Base-by-base conservation (phyloP, 2,797 vertebrate genomes). In the Pipistrellus pygmaeus region DNA sequence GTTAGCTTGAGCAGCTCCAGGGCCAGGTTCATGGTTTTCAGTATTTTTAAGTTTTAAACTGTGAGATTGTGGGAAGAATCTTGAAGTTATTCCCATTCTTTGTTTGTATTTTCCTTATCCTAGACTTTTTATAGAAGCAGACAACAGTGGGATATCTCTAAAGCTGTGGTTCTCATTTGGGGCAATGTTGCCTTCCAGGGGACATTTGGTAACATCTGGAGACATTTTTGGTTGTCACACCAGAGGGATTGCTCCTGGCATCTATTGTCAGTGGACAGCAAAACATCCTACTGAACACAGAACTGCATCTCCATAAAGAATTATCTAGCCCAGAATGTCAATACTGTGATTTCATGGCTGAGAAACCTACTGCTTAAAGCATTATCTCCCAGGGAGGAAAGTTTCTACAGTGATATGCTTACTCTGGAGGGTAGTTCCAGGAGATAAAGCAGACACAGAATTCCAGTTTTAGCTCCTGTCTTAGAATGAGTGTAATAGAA, bases 201-300 rank as follows among this genome's bases (percentile, higher is more conserved):
- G 38, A 48, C 81, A 32, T 68, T n/a, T 94, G 57, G 51, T 30
- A 84, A 71, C 20, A 69, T 92, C 46, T 66, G 76, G 90, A 92
- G 82, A 62, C 35, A 60, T 51, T 60, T 92, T 92, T 57, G 27
- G 14, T 86, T 81, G 69, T 83, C 46, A 30, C 7, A 32, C 46
- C 38, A 60, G 27, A 27, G 75, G 7, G 14, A 41, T 80, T 55
- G 9, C 57, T 77, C 46, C 51, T 90, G 51, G 60, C 35, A 32
- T 75, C 64, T 95, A 6, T 68, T 60, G 18, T 64, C 35, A 27
- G 3, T 76, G 60, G 75, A 44, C 55, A 85, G 84, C 57, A 20
- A 23, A 82, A 30, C 14, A 30, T 66, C 44, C 68, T 76, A 6
- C 35, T 75, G 0, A 57, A 8, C 48, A 57, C 60, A 88, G 44